Evolutionary conservation across 2,797 vertebrate genomes (phyloP).

Genomic region (Zenarchopterus dispar): DNA sequence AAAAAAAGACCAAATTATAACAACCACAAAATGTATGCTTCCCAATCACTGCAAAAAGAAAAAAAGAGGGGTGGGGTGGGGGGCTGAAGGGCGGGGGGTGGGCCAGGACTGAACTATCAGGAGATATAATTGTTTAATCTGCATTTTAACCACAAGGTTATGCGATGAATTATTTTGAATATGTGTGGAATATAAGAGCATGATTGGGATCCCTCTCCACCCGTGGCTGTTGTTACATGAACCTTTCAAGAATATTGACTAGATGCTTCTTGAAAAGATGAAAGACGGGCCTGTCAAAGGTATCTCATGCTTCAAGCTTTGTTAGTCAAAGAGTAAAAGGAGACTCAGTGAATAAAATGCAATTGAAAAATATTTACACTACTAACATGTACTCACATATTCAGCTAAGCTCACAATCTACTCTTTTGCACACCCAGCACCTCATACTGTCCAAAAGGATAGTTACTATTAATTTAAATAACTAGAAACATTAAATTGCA

Average conservation of each 20-base stretch:
- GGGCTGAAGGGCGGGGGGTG: too few species aligned
- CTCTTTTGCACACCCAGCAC: not conserved
- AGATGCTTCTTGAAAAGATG: slow-evolving; percentile 15
- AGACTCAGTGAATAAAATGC: slow-evolving; percentile 9
- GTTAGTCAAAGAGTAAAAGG: slow-evolving; percentile 5
- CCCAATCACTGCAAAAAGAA: not conserved
- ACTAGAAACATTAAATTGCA: not conserved
- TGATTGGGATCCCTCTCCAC: not conserved
- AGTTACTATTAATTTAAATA: not conserved
- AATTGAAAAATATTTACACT: slow-evolving; percentile 1
- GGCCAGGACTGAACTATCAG: not conserved
- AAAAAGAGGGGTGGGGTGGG: too few species aligned
- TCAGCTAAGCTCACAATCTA: not conserved
- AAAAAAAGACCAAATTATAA: slow-evolving; percentile 4
- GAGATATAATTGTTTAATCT: slow-evolving; percentile 8
- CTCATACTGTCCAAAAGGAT: not conserved
- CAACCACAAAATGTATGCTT: not conserved
- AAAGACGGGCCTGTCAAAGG: not conserved
- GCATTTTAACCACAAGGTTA: not conserved
- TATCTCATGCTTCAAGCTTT: slow-evolving; percentile 2
- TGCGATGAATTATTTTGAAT: not conserved
- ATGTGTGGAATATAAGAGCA: slow-evolving; percentile 5
- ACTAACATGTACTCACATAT: not conserved
- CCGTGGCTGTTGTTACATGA: not conserved
- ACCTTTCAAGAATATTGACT: slow-evolving; percentile 16